A percentile compares a stretch with the other conserved stretches of the same genome.
phyloP scores from a whole-genome alignment of 2,797 vertebrate species.

The Taeniopygia guttata region DNA sequence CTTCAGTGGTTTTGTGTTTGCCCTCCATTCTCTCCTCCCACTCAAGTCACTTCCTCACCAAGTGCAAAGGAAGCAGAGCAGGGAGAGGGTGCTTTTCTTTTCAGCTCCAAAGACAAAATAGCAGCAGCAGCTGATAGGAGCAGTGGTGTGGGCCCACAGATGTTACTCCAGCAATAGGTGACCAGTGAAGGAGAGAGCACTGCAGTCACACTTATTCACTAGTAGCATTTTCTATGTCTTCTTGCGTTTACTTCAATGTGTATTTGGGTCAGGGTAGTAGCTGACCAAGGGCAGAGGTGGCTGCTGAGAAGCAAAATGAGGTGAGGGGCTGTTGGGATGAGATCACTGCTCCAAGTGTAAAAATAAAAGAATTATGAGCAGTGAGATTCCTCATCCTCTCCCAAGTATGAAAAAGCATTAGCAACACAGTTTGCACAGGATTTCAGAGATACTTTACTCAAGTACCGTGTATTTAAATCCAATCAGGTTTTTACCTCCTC shows the following conservation, averaged over 20 bases:
- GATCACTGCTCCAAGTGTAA: neutral
- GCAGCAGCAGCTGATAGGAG: neutral
- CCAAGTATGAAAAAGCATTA: conserved; percentile 26
- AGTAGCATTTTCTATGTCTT: neutral
- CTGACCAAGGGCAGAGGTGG: neutral
- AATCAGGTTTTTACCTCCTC: neutral
- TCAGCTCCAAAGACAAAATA: neutral
- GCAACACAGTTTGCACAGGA: conserved; percentile 16
- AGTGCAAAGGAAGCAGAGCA: neutral
- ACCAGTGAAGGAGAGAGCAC: neutral
- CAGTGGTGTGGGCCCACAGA: neutral
- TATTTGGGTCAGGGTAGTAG: neutral
- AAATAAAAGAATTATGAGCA: neutral
- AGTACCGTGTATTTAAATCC: neutral
- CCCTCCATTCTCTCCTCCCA: conserved; percentile 5
- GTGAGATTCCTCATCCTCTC: neutral
- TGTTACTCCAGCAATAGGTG: neutral
- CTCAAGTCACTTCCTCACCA: neutral
- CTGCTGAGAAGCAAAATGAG: neutral
- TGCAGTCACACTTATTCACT: neutral
- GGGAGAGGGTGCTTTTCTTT: neutral
- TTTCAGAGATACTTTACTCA: conserved; percentile 17
- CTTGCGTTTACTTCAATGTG: neutral
- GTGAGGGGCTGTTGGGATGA: neutral
- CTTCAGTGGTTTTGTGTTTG: neutral